Evolutionary conservation across 1,140 invertebrate genomes (phyloP).

Genomic region (Hycleus phaleratus): DNA sequence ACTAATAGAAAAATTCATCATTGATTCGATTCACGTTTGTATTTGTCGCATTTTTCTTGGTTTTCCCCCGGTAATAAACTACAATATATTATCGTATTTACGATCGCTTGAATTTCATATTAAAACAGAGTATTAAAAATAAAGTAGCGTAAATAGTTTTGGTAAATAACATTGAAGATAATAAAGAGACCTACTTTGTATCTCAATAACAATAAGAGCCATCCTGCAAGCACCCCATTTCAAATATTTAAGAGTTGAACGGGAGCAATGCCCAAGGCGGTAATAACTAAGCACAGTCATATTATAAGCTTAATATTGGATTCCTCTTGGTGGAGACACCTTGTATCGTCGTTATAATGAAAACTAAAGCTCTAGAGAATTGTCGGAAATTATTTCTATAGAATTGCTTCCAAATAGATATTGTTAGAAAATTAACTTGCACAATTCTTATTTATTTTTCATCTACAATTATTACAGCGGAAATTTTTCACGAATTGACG

Average conservation of each 20-base stretch:
- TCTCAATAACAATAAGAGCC: conserved; percentile 16
- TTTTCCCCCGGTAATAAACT: no score
- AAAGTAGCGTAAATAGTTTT: no score
- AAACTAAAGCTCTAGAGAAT: conserved; percentile 16
- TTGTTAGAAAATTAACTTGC: no score
- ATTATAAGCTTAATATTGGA: conserved; percentile 25
- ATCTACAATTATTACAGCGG: conserved; percentile 1
- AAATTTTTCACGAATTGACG: no score
- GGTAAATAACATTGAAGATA: conserved; percentile 1
- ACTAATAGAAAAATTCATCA: neutral
- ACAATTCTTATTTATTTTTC: no score
- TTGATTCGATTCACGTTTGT: no score
- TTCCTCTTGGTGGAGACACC: conserved; percentile 17
- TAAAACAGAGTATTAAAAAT: no score
- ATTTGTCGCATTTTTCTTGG: no score
- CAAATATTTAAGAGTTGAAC: conserved; percentile 18
- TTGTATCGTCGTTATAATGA: conserved; percentile 17
- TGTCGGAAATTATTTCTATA: neutral
- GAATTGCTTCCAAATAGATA: no score
- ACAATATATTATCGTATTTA: no score
- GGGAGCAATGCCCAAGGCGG: conserved; percentile 6
- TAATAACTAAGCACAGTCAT: conserved; percentile 19
- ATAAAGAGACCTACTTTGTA: conserved; percentile 5
- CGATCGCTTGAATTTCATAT: no score
- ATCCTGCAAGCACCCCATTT: conserved; percentile 9